These are phyloP conservation scores for Nyctereutes procyonoides DNA, from an alignment of 2,113 vertebrate species.

Conservation along the genomic window DNA sequence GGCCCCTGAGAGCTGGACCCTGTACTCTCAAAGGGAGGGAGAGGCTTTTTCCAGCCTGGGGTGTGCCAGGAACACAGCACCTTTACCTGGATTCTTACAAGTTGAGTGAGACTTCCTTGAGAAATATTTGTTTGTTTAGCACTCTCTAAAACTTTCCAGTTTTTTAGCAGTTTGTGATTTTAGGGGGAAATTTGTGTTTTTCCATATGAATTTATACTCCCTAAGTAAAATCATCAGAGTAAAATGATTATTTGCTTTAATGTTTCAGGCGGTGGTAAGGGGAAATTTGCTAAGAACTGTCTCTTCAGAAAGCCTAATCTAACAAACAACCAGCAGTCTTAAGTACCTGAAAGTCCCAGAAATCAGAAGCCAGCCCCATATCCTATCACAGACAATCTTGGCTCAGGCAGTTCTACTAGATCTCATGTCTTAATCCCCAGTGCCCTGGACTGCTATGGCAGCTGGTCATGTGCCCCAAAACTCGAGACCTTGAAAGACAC, in stretches of 20 bases:
- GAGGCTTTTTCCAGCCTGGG: neutral
- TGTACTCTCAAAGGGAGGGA: neutral
- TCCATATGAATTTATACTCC: neutral
- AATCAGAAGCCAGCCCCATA: neutral
- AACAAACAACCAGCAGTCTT: neutral
- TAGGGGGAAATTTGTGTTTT: neutral
- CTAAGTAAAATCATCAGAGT: neutral
- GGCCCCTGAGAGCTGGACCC: neutral
- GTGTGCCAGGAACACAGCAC: neutral
- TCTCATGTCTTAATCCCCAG: neutral
- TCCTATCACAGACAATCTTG: neutral
- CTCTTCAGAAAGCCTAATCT: neutral
- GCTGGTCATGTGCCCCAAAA: neutral
- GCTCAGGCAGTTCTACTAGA: neutral
- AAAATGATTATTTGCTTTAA: neutral
- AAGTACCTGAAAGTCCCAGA: neutral
- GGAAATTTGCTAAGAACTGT: neutral
- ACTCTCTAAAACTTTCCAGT: neutral
- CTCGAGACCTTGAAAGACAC: neutral
- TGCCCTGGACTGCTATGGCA: neutral
- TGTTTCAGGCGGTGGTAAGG: neutral
- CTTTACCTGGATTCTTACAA: neutral
- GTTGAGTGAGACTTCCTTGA: neutral
- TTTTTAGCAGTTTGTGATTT: neutral
- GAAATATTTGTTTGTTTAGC: neutral